These are phyloP conservation scores for Creontiades dilutus DNA, from an alignment of 2,888 invertebrate genomes.

Conservation along the genomic window DNA sequence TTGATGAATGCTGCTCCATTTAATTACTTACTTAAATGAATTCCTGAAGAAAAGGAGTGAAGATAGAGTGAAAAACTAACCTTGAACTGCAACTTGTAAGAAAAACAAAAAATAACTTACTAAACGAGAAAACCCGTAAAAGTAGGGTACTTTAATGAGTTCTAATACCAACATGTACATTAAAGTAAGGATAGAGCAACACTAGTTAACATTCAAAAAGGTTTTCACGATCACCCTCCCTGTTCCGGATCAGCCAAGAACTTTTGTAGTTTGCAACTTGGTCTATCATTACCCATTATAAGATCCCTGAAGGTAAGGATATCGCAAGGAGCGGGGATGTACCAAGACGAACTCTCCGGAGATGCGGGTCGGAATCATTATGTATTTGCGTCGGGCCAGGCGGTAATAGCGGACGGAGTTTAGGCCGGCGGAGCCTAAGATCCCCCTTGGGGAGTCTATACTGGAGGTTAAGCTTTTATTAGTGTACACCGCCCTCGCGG, in stretches of 20 bases:
- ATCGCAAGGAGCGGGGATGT: neutral
- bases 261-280: slow-evolving; percentile 19
- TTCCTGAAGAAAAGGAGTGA: no score
- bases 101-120: neutral
- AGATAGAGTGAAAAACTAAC: no score
- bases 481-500: slow-evolving; percentile 10
- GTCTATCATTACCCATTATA: slow-evolving; percentile 9
- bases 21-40: no score
- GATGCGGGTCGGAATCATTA: neutral
- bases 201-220: no score
- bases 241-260: neutral
- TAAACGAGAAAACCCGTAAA: no score
- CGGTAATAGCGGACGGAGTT: slow-evolving; percentile 35
- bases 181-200: neutral
- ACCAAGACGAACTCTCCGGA: neutral
- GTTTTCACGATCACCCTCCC: neutral
- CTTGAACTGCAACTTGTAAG: neutral
- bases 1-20: no score
- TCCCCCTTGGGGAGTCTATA: neutral
- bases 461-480: slow-evolving; percentile 5
- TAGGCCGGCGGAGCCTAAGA: slow-evolving; percentile 16
- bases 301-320: neutral
- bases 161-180: neutral
- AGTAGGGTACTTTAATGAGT: neutral
- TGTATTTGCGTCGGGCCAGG: neutral